Conservation (phyloP, 2,888 invertebrate genomes). For the Coenonympha arcania region DNA sequence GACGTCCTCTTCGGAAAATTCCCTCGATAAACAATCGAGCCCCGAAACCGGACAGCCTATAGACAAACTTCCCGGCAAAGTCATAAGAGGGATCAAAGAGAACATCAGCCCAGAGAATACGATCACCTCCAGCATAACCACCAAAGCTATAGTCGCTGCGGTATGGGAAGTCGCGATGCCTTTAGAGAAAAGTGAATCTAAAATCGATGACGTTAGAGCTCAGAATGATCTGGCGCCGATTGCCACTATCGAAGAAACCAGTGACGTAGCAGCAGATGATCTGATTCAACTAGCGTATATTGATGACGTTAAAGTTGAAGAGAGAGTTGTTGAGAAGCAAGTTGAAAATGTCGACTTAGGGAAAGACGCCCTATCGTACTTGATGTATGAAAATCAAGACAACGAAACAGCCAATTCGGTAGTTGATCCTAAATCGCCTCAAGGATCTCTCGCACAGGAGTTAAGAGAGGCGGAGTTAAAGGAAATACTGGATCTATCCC, state of each 20-base stretch:
- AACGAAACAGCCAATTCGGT: conserved; percentile 34
- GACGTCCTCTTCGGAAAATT: conserved; percentile 61
- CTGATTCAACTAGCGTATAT: conserved; percentile 46
- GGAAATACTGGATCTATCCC: conserved; percentile 57
- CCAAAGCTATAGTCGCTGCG: conserved; percentile 42
- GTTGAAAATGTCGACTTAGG: conserved; percentile 54
- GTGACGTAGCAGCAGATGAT: conserved; percentile 47
- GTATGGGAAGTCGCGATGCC: conserved; percentile 41
- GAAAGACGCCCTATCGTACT: conserved; percentile 61
- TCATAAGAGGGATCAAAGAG: conserved; percentile 76
- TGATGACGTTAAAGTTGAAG: conserved; percentile 48
- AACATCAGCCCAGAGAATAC: conserved; percentile 78
- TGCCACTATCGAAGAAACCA: conserved; percentile 61
- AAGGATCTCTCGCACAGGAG: conserved; percentile 53
- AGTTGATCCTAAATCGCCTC: conserved; percentile 31
- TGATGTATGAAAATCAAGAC: conserved; percentile 53
- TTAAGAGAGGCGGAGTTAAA: conserved; percentile 57
- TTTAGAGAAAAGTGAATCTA: conserved; percentile 40
- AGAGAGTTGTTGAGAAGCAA: conserved; percentile 29
- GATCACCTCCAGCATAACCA: conserved; percentile 58
- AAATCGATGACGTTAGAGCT: conserved; percentile 40
- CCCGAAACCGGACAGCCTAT: conserved; percentile 58
- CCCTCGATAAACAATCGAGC: conserved; percentile 56
- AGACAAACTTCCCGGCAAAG: conserved; percentile 71
- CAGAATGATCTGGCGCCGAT: conserved; percentile 57